These are phyloP conservation scores for Meriones psammophilus DNA, from an alignment of 2,797 vertebrate genomes.

Conservation along the genomic window DNA sequence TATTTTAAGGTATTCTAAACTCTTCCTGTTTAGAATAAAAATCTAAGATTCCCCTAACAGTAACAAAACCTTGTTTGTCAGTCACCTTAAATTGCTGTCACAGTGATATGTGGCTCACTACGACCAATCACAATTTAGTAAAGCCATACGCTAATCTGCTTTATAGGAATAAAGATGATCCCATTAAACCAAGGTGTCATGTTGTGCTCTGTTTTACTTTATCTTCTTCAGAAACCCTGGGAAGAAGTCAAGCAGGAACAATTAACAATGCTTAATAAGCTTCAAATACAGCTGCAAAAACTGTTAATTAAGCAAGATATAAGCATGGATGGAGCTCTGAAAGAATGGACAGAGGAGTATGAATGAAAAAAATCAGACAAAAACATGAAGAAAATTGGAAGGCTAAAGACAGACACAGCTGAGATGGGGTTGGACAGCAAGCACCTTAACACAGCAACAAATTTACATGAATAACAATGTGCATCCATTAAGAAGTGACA, in stretches of 20 bases:
- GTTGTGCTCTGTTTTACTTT: neutral
- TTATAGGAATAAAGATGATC: conserved; percentile 4
- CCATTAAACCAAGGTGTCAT: neutral
- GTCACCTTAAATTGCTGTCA: neutral
- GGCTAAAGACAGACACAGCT: neutral
- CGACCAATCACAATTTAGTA: conserved; percentile 13
- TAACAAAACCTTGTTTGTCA: neutral
- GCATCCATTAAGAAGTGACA: neutral
- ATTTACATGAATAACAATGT: neutral
- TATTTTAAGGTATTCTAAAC: conserved; percentile 43
- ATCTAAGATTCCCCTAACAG: conserved; percentile 7
- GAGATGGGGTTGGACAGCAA: neutral
- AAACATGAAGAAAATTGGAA: neutral
- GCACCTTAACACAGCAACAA: neutral
- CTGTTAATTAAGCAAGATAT: neutral
- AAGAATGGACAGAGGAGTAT: neutral
- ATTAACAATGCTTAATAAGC: conserved; percentile 42
- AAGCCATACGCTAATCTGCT: neutral
- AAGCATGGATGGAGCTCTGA: neutral
- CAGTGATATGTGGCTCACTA: neutral
- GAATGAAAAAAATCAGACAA: neutral
- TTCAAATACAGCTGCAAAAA: neutral
- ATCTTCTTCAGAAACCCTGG: neutral
- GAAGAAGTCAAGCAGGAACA: conserved; percentile 53
- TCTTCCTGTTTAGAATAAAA: conserved; percentile 7